Evolutionary conservation across 2,113 vertebrate species (phyloP).

Genomic region (Grus americana): DNA sequence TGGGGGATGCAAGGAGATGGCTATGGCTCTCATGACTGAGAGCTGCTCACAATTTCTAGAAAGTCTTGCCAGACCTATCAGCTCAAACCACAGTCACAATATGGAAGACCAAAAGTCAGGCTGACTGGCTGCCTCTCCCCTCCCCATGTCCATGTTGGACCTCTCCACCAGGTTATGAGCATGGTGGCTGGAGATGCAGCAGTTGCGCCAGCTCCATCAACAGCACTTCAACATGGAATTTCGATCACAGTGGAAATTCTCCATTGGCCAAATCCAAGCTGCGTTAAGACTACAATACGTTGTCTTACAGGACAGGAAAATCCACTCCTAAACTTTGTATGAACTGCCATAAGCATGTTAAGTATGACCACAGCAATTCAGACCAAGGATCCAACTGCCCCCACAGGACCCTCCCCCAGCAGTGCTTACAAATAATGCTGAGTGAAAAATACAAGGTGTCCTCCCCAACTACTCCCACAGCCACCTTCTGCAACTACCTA

Average conservation of each 20-base stretch:
- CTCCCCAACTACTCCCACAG: background rate
- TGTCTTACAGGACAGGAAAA: background rate
- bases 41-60: background rate
- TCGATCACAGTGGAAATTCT: background rate
- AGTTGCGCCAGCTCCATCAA: background rate
- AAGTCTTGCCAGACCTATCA: background rate
- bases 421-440: background rate
- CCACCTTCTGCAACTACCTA: background rate
- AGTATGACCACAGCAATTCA: background rate
- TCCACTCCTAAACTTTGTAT: background rate
- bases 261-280: background rate
- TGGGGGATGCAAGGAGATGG: fast-evolving
- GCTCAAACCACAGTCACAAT: background rate
- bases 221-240: background rate
- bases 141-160: fast-evolving
- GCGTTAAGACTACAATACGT: background rate
- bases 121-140: background rate
- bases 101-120: background rate
- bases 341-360: background rate
- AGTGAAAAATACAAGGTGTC: background rate
- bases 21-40: background rate
- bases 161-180: background rate
- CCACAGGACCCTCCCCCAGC: fast-evolving
- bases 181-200: background rate
- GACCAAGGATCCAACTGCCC: background rate